These are phyloP conservation scores for Coptodon bakossiorum DNA, from an alignment of 2,113 vertebrate species.

Conservation along the genomic window DNA sequence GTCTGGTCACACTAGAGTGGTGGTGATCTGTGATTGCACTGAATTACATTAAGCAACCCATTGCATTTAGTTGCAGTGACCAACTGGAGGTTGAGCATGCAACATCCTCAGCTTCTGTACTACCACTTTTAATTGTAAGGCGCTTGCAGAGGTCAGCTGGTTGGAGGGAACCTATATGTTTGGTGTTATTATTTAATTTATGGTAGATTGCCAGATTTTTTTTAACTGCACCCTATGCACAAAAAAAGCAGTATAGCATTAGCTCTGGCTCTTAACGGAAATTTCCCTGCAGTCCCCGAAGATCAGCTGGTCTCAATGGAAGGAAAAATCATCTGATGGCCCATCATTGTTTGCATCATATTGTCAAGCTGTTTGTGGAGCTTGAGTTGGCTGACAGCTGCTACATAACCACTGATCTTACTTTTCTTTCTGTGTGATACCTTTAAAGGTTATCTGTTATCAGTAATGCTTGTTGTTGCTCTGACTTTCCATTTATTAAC, in stretches of 20 bases:
- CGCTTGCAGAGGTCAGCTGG: neutral
- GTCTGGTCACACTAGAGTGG: neutral
- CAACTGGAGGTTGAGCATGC: neutral
- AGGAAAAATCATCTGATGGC: neutral
- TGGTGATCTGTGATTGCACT: neutral
- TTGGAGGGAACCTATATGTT: neutral
- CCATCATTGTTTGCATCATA: neutral
- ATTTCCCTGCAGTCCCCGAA: neutral
- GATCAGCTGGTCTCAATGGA: neutral
- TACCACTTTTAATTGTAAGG: neutral
- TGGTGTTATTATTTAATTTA: rapidly evolving
- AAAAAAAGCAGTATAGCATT: neutral
- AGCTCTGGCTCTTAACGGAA: neutral
- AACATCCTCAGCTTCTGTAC: neutral
- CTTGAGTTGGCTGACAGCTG: neutral
- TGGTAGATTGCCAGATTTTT: neutral
- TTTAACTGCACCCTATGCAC: neutral
- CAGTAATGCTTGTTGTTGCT: neutral
- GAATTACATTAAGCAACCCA: neutral
- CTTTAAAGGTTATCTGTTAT: neutral
- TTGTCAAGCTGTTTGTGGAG: neutral
- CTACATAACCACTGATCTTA: neutral
- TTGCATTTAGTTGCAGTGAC: neutral
- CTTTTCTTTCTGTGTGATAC: neutral
- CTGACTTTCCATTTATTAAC: neutral